Evolutionary conservation across 2,797 vertebrate species (phyloP).

Genomic region (Nothura maculosa): DNA sequence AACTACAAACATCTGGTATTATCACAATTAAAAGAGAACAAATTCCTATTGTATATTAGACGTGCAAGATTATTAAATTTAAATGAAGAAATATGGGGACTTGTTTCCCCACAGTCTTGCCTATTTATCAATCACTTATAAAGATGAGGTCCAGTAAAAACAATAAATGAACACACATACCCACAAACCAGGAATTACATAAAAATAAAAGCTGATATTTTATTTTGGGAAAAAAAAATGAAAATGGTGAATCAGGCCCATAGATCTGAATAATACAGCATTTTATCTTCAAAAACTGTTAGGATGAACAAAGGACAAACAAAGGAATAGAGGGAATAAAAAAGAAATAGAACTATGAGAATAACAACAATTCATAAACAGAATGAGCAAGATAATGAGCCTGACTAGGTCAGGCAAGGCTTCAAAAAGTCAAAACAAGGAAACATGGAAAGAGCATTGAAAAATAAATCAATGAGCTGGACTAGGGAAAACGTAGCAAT

Average conservation of each 20-base stretch:
- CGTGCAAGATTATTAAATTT: neutral
- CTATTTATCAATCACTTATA: neutral
- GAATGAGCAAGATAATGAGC: neutral
- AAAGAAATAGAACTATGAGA: neutral
- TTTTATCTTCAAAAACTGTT: neutral
- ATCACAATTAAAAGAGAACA: neutral
- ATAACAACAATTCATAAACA: neutral
- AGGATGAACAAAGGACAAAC: neutral
- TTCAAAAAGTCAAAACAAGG: neutral
- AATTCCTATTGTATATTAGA: neutral
- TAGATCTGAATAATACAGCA: neutral
- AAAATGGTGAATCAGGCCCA: neutral
- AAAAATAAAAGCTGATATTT: neutral
- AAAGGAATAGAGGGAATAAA: neutral
- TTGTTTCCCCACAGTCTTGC: neutral
- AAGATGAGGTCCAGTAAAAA: neutral
- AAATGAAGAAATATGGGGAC: rapidly evolving
- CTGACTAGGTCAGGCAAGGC: neutral
- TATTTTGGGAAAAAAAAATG: neutral
- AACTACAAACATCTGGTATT: neutral
- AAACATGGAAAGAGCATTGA: neutral
- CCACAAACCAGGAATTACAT: neutral
- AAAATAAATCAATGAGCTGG: neutral
- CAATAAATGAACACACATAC: neutral
- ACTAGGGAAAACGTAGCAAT: neutral